These are phyloP conservation scores for Hestina assimilis DNA, from an alignment of 1,140 invertebrate species.

Conservation along the genomic window DNA sequence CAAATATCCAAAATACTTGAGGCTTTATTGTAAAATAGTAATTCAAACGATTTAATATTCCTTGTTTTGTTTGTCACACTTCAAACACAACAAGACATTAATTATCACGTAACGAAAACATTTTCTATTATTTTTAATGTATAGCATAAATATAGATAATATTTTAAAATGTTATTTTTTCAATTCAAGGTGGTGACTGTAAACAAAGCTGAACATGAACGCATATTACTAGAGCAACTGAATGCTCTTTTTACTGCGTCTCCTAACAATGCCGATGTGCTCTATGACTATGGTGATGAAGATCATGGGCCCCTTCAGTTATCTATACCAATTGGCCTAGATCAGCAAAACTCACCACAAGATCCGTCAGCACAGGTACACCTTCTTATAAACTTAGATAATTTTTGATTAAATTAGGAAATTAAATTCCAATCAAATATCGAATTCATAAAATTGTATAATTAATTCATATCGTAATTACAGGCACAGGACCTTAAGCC, in stretches of 20 bases:
- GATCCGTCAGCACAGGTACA: conserved; percentile 58
- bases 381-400: too few species aligned
- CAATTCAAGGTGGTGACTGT: conserved; percentile 60
- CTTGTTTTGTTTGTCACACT: too few species aligned
- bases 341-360: conserved; percentile 52
- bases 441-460: neutral
- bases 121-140: neutral
- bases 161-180: neutral
- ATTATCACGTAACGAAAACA: too few species aligned
- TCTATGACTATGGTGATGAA: conserved; percentile 67
- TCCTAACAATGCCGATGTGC: conserved; percentile 46
- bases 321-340: conserved; percentile 61
- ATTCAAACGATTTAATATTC: neutral
- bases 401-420: too few species aligned
- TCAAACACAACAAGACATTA: too few species aligned
- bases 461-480: conserved; percentile 23
- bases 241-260: conserved; percentile 62
- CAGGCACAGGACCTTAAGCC: conserved; percentile 53
- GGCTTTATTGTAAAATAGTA: too few species aligned
- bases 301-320: conserved; percentile 64
- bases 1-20: too few species aligned
- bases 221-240: conserved; percentile 59
- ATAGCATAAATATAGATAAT: neutral
- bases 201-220: conserved; percentile 62
- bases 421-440: too few species aligned